phyloP scores from a whole-genome alignment of 2,797 vertebrate genomes.

The Cichlasoma orientale region DNA sequence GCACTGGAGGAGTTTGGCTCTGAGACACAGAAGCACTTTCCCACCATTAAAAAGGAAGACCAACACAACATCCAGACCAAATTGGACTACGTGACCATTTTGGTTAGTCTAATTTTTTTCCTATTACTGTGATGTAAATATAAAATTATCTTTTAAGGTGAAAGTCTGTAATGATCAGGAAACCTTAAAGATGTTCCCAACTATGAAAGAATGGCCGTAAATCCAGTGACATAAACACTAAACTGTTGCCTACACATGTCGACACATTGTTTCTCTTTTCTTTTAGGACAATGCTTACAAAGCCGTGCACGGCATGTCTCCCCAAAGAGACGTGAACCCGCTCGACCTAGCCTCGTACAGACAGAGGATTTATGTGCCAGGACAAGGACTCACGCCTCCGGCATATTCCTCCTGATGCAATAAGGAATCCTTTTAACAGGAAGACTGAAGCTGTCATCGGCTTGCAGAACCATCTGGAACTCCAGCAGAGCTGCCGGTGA shows the following conservation, averaged over 20 bases:
- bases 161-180: too few relatives aligned
- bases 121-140: neutral
- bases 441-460: neutral
- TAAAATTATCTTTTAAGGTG: neutral
- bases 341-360: neutral
- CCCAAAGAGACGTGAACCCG: neutral
- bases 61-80: conserved; percentile 90
- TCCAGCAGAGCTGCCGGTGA: neutral
- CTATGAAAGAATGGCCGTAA: too few relatives aligned
- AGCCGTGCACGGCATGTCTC: neutral
- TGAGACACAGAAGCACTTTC: conserved; percentile 80
- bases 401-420: neutral
- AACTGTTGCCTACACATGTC: neutral
- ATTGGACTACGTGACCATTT: conserved; percentile 73
- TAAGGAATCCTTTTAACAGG: neutral
- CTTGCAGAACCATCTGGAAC: neutral
- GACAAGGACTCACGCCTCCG: neutral
- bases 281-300: neutral
- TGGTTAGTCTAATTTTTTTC: conserved; percentile 77
- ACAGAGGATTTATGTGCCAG: neutral
- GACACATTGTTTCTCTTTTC: neutral
- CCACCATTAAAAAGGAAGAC: conserved; percentile 82
- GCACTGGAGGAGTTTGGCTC: conserved; percentile 69
- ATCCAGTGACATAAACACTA: neutral
- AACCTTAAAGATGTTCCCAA: too few relatives aligned